Percentiles rank a stretch among this genome's conserved stretches.
phyloP scores from a whole-genome alignment of 2,113 vertebrate genomes.

The Pristiophorus japonicus region DNA sequence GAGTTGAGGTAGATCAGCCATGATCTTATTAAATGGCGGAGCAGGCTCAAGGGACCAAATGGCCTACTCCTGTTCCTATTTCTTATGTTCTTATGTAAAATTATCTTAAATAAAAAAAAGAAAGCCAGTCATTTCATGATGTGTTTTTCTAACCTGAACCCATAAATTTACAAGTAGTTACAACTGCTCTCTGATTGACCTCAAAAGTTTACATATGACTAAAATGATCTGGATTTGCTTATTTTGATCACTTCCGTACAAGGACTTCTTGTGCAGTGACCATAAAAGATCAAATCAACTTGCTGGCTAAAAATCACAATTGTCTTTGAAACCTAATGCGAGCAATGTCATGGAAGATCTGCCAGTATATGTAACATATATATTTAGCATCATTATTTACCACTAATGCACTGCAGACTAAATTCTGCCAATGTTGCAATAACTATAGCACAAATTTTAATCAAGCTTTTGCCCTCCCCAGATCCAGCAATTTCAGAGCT shows the following conservation, averaged over 20 bases:
- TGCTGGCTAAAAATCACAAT: not conserved
- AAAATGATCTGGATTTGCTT: not conserved
- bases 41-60: too few species aligned
- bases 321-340: not conserved
- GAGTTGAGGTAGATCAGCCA: too few species aligned
- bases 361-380: not conserved
- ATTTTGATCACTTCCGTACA: not conserved
- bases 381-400: not conserved
- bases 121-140: not conserved
- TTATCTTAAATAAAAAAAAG: not conserved
- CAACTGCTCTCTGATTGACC: not conserved
- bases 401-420: not conserved
- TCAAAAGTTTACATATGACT: too few species aligned
- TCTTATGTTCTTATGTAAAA: too few species aligned
- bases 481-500: not conserved
- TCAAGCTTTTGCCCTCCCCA: not conserved
- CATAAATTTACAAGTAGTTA: slow-evolving; percentile 1
- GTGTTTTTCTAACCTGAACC: not conserved
- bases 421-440: not conserved
- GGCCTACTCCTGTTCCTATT: too few species aligned
- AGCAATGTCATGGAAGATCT: not conserved
- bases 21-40: too few species aligned
- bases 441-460: not conserved
- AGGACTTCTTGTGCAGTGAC: not conserved
- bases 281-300: not conserved